Evolutionary conservation across 1,140 invertebrate genomes (phyloP).

Genomic region (Dendrolimus punctatus): DNA sequence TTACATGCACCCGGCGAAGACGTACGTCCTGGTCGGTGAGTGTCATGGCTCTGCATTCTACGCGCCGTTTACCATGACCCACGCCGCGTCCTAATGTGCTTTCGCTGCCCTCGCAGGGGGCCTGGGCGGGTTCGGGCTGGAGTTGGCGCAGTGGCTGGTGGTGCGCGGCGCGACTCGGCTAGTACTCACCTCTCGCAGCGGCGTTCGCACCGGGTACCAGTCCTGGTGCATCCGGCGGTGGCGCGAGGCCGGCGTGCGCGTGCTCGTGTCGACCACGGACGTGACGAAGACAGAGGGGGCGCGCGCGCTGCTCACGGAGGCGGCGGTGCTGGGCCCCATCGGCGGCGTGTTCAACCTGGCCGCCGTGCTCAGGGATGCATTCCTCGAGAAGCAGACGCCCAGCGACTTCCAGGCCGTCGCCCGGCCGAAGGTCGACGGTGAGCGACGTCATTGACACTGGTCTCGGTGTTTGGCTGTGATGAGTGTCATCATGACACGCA

Average conservation of each 20-base stretch:
- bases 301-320: conserved; percentile 79
- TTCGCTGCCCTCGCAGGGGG: conserved; percentile 71
- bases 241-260: conserved; percentile 78
- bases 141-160: conserved; percentile 89
- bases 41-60: no score
- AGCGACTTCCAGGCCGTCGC: conserved; percentile 84
- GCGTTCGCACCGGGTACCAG: conserved; percentile 69
- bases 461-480: no score
- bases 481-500: no score
- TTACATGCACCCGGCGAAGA: no score
- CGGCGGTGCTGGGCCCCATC: conserved; percentile 82
- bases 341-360: conserved; percentile 97
- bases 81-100: no score
- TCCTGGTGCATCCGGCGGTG: conserved; percentile 56
- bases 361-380: conserved; percentile 87
- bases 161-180: conserved; percentile 84
- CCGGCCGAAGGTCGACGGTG: conserved; percentile 86
- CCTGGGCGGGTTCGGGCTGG: conserved; percentile 92
- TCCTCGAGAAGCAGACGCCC: conserved; percentile 90
- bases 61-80: no score
- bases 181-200: conserved; percentile 84
- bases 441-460: not conserved
- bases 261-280: conserved; percentile 81
- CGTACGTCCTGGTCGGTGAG: no score
- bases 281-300: conserved; percentile 79